Evolutionary conservation across 2,797 vertebrate species (phyloP).

Genomic region (Perodicticus potto): DNA sequence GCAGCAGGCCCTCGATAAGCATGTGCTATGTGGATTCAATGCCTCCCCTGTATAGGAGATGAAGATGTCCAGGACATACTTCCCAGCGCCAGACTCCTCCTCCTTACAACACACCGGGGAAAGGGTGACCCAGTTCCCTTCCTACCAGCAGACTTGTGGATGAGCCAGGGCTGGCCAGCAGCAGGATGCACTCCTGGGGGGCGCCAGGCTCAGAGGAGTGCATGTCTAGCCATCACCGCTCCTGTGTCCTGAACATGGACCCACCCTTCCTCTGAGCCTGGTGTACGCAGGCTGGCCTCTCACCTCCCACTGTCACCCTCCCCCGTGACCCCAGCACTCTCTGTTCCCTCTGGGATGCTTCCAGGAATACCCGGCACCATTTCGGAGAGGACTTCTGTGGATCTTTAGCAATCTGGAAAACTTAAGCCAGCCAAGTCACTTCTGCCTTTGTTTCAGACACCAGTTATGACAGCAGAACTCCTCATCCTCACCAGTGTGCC

Average conservation of each 20-base stretch:
- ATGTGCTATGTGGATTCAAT: background rate
- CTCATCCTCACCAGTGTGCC: fast-evolving
- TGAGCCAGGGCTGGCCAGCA: too few relatives aligned
- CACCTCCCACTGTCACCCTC: background rate
- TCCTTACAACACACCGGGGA: background rate
- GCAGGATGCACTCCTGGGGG: background rate
- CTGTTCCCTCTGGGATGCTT: background rate
- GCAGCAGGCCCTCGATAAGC: background rate
- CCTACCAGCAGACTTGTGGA: background rate
- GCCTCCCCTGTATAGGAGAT: background rate
- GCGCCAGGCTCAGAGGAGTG: background rate
- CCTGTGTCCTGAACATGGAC: background rate
- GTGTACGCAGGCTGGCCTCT: background rate
- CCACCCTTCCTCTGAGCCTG: background rate
- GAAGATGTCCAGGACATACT: background rate
- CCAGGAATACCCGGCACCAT: background rate
- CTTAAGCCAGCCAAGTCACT: background rate
- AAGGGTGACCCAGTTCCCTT: background rate
- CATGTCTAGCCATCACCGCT: fast-evolving
- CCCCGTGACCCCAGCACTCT: too few relatives aligned
- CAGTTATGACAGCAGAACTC: background rate
- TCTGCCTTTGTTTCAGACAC: background rate
- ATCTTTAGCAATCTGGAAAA: background rate
- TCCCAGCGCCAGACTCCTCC: background rate
- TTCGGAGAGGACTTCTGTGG: background rate